phyloP scores from a whole-genome alignment of 2,797 vertebrate species.

The Potorous gilbertii region DNA sequence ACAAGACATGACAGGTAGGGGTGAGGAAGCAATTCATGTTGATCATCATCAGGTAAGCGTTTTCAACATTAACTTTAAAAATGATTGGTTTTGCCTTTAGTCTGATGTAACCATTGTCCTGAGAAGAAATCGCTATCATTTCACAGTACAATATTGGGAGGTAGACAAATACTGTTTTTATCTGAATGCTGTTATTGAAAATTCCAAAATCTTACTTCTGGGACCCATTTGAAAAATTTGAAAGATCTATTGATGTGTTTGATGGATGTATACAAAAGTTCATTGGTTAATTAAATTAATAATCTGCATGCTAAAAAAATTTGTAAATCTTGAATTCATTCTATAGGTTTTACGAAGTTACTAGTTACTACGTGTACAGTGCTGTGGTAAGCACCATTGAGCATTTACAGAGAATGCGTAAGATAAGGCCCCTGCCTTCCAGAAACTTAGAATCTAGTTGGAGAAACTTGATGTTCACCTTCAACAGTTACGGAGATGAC shows the following conservation, averaged over 20 bases:
- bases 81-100: constrained; percentile 84
- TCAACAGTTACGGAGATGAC: background rate
- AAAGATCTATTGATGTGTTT: constrained; percentile 20
- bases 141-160: constrained; percentile 67
- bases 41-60: constrained; percentile 80
- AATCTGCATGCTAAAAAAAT: background rate
- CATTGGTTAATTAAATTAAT: constrained; percentile 56
- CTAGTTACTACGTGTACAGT: background rate
- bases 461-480: background rate
- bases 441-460: background rate
- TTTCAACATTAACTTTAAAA: constrained; percentile 77
- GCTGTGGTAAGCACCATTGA: background rate
- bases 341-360: background rate
- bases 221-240: constrained; percentile 31
- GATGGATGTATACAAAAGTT: constrained; percentile 30
- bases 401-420: background rate
- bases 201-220: background rate
- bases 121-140: constrained; percentile 85
- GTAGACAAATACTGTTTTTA: constrained; percentile 47
- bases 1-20: constrained; percentile 88
- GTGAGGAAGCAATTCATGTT: constrained; percentile 87
- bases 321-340: background rate
- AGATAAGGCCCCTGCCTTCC: background rate
- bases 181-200: constrained; percentile 10
- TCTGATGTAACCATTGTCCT: constrained; percentile 87